Evolutionary conservation across 92 coral and sea anemone species (phyloP).

Genomic region (Zoanthus sansibaricus): DNA sequence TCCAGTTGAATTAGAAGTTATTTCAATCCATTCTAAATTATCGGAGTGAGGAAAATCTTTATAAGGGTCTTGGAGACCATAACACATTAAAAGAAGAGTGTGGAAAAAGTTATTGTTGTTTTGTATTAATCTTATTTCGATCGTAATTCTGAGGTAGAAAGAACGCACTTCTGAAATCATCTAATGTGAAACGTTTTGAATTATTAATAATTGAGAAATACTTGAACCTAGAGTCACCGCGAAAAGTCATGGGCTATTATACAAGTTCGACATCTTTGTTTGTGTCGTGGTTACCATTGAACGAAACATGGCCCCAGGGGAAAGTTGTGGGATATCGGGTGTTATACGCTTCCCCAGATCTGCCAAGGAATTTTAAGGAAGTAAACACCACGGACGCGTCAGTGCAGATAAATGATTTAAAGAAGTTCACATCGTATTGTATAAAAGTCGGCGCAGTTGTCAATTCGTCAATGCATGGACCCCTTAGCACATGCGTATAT

Average conservation of each 20-base stretch:
- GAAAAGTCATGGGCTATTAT: slow-evolving; percentile 27
- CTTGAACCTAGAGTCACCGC: slow-evolving; percentile 48
- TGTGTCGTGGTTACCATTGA: slow-evolving; percentile 59
- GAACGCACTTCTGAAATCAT: too few relatives aligned
- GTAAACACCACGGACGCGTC: slow-evolving; percentile 58
- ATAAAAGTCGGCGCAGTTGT: slow-evolving; percentile 52
- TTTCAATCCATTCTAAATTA: too few relatives aligned
- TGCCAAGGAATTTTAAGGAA: background rate
- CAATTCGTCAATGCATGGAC: slow-evolving; percentile 43
- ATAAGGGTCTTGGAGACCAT: too few relatives aligned
- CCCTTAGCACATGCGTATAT: slow-evolving; percentile 63
- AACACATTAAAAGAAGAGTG: too few relatives aligned
- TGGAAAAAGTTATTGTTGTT: too few relatives aligned
- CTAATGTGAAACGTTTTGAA: too few relatives aligned
- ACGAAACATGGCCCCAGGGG: slow-evolving; percentile 32
- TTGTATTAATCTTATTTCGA: too few relatives aligned
- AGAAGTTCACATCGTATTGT: slow-evolving; percentile 53
- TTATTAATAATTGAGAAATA: background rate
- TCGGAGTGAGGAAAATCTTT: too few relatives aligned
- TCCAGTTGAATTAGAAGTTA: too few relatives aligned
- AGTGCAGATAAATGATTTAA: slow-evolving; percentile 42
- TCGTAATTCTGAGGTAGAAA: too few relatives aligned
- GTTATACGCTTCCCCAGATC: background rate
- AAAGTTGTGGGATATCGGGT: slow-evolving; percentile 55
- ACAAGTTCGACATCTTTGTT: slow-evolving; percentile 38